Conservation (phyloP, 2,888 invertebrate genomes). For the Phasia obesa region DNA sequence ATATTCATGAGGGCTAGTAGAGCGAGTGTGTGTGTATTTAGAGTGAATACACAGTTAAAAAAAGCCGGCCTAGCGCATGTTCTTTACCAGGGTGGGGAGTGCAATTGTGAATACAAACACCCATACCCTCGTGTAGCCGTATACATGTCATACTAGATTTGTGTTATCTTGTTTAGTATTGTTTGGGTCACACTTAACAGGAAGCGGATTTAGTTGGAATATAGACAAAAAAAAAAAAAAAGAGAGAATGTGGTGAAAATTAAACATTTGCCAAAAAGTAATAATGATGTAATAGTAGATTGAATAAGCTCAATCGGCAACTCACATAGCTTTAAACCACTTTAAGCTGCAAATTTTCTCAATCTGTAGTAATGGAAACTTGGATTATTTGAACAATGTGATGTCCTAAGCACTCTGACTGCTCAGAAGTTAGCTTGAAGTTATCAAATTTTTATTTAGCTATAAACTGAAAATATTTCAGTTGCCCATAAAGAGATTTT, state of each 20-base stretch:
- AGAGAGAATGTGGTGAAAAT: neutral
- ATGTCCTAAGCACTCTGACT: too few relatives aligned
- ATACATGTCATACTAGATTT: conserved; percentile 4
- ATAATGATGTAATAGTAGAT: too few relatives aligned
- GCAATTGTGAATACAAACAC: conserved; percentile 13
- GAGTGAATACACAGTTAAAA: conserved; percentile 1
- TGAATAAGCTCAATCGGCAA: too few relatives aligned
- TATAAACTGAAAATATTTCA: too few relatives aligned
- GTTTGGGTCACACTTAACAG: conserved; percentile 36
- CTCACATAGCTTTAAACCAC: too few relatives aligned
- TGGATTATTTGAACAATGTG: too few relatives aligned
- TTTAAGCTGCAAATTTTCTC: too few relatives aligned
- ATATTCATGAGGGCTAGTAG: neutral
- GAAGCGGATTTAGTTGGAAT: conserved; percentile 57
- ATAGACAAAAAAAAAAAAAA: conserved; percentile 14
- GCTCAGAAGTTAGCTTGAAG: too few relatives aligned
- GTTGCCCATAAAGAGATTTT: too few relatives aligned
- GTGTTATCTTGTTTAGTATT: conserved; percentile 1
- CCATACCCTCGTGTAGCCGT: neutral
- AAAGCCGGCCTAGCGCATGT: conserved; percentile 65
- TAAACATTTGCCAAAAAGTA: too few relatives aligned
- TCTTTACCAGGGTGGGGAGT: conserved; percentile 43
- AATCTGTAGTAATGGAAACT: too few relatives aligned
- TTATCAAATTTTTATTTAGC: too few relatives aligned
- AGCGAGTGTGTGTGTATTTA: neutral